Percentiles rank a stretch among this genome's conserved stretches.
These are phyloP conservation scores for Centroberyx gerrardi DNA, from an alignment of 2,797 vertebrate genomes.

Conservation along the genomic window DNA sequence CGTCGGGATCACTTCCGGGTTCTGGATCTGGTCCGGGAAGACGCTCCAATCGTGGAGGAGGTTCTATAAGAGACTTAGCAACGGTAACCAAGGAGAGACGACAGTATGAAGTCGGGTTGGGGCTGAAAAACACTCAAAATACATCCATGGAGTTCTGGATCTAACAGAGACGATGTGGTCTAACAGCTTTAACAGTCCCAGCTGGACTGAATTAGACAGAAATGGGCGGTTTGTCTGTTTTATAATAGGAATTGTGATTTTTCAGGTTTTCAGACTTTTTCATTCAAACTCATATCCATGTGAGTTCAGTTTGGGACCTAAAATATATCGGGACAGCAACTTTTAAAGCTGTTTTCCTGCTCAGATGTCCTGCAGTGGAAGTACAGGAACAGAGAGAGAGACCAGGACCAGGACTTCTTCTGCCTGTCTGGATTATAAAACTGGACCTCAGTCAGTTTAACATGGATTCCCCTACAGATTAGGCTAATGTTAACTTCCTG, in stretches of 20 bases:
- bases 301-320: conserved; percentile 1
- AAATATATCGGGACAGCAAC: conserved; percentile 38
- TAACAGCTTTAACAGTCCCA: conserved; percentile 65
- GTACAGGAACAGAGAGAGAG: neutral
- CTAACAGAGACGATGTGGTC: conserved; percentile 63
- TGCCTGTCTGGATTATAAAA: conserved; percentile 54
- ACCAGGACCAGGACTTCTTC: conserved; percentile 3
- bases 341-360: neutral
- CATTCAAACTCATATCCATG: conserved; percentile 46
- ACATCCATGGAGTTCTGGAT: conserved; percentile 25
- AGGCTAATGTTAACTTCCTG: no score
- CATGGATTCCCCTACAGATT: conserved; percentile 42
- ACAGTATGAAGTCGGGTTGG: conserved; percentile 91
- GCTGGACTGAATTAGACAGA: no score
- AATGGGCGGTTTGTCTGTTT: no score
- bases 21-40: conserved; percentile 99
- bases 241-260: no score
- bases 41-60: conserved; percentile 98
- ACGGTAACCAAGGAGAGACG: conserved; percentile 96
- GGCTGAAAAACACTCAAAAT: neutral
- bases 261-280: conserved; percentile 25
- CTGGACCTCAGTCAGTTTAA: conserved; percentile 14
- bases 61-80: conserved; percentile 96
- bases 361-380: conserved; percentile 7
- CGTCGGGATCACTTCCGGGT: conserved; percentile 98